A percentile compares a stretch with the other conserved stretches of the same genome.
These are phyloP conservation scores for Bombus haemorrhoidalis DNA, from an alignment of 1,140 invertebrate genomes.

Conservation along the genomic window DNA sequence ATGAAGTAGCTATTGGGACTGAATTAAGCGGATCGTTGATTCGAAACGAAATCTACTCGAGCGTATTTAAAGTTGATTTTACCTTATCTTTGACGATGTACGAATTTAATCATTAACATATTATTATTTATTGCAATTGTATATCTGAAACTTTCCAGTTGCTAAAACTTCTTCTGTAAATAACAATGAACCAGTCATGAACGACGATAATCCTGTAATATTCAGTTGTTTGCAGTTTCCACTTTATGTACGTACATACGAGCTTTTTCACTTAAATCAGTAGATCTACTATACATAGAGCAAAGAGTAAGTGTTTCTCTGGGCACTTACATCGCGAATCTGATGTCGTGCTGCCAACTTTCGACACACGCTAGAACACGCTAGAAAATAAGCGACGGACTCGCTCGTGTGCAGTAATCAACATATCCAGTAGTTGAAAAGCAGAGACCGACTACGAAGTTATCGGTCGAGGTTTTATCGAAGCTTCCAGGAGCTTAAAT, in stretches of 20 bases:
- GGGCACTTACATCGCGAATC: neutral
- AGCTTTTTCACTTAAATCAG: neutral
- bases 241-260: too few relatives aligned
- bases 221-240: too few relatives aligned
- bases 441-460: constrained; percentile 1
- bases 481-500: constrained; percentile 12
- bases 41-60: neutral
- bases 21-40: neutral
- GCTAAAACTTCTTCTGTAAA: too few relatives aligned
- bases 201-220: too few relatives aligned
- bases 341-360: constrained; percentile 58
- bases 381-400: neutral
- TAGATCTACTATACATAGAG: neutral
- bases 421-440: constrained; percentile 24
- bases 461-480: constrained; percentile 43
- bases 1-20: too few relatives aligned
- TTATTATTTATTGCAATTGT: neutral
- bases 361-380: constrained; percentile 27
- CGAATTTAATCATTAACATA: neutral
- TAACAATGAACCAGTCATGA: too few relatives aligned
- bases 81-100: neutral
- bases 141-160: too few relatives aligned
- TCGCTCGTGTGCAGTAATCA: neutral
- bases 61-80: neutral
- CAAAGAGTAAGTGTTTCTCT: neutral